A percentile compares a stretch with the other conserved stretches of the same genome.
Evolutionary conservation across 2,888 invertebrate species (phyloP).

Genomic region (Meta bourneti): DNA sequence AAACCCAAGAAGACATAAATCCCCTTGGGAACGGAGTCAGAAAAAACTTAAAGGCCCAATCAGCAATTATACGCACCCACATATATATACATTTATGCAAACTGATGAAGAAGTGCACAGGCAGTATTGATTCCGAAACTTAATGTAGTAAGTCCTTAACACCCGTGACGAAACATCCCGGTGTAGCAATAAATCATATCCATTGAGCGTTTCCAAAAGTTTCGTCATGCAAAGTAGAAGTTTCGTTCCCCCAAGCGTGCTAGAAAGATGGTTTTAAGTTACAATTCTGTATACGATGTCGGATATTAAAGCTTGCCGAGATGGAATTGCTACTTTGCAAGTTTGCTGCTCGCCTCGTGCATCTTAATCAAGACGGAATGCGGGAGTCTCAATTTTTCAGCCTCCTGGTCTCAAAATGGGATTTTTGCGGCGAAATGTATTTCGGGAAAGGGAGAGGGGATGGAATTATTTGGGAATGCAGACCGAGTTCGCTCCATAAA

Average conservation of each 20-base stretch:
- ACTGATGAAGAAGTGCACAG: slow-evolving; percentile 37
- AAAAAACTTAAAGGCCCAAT: slow-evolving; percentile 51
- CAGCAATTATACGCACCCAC: slow-evolving; percentile 50
- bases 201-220: slow-evolving; percentile 76
- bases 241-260: slow-evolving; percentile 52
- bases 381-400: slow-evolving; percentile 67
- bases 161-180: slow-evolving; percentile 53
- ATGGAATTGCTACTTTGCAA: slow-evolving; percentile 72
- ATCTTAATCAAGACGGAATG: slow-evolving; percentile 65
- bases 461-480: slow-evolving; percentile 32
- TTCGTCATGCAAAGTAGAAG: slow-evolving; percentile 70
- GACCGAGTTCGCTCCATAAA: neutral
- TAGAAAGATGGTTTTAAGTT: slow-evolving; percentile 70
- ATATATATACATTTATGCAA: slow-evolving; percentile 48
- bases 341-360: slow-evolving; percentile 37
- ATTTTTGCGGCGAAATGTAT: slow-evolving; percentile 40
- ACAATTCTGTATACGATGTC: slow-evolving; percentile 68
- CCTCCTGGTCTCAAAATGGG: slow-evolving; percentile 60
- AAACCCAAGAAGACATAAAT: slow-evolving; percentile 27
- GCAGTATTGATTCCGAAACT: slow-evolving; percentile 70
- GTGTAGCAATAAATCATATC: slow-evolving; percentile 63
- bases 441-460: neutral
- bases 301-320: slow-evolving; percentile 67
- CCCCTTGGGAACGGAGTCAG: neutral
- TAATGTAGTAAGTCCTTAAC: slow-evolving; percentile 65